Percentiles rank a stretch among this genome's conserved stretches.
These are phyloP conservation scores for Hylaeus anthracinus DNA, from an alignment of 1,140 invertebrate genomes.

Conservation along the genomic window DNA sequence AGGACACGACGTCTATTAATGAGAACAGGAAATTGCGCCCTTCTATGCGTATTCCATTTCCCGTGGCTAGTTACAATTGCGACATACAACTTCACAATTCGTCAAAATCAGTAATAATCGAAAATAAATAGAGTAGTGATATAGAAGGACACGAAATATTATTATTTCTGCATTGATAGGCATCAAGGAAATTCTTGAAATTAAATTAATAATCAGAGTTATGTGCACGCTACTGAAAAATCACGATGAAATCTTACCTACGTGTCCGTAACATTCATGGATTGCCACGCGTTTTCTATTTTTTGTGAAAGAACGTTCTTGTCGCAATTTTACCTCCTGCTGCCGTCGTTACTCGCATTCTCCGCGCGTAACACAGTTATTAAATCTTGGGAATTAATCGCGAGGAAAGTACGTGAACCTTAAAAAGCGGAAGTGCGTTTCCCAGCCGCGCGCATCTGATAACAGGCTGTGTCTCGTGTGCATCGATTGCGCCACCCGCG, in stretches of 20 bases:
- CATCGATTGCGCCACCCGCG: constrained; percentile 42
- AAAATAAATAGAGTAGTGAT: no score
- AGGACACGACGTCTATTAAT: constrained; percentile 30
- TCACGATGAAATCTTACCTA: no score
- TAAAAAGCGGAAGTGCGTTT: constrained; percentile 27
- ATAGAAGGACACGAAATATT: no score
- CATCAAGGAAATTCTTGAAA: no score
- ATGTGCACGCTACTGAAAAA: no score
- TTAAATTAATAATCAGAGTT: no score
- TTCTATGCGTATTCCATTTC: background rate
- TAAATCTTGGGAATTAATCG: constrained; percentile 45
- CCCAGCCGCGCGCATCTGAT: constrained; percentile 9
- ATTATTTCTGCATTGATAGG: no score
- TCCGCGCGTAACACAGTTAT: constrained; percentile 6
- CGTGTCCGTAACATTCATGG: no score
- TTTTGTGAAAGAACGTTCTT: constrained; percentile 4
- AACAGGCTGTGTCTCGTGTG: constrained; percentile 3
- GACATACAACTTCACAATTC: background rate
- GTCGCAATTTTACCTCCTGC: constrained; percentile 15
- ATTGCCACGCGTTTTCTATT: no score
- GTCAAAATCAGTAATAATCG: no score
- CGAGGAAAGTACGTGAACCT: constrained; percentile 11
- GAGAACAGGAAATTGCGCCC: constrained; percentile 17
- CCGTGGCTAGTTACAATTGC: background rate
- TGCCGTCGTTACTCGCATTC: background rate